Conservation (phyloP, 2,113 vertebrate species). For the Heliornis fulica region DNA sequence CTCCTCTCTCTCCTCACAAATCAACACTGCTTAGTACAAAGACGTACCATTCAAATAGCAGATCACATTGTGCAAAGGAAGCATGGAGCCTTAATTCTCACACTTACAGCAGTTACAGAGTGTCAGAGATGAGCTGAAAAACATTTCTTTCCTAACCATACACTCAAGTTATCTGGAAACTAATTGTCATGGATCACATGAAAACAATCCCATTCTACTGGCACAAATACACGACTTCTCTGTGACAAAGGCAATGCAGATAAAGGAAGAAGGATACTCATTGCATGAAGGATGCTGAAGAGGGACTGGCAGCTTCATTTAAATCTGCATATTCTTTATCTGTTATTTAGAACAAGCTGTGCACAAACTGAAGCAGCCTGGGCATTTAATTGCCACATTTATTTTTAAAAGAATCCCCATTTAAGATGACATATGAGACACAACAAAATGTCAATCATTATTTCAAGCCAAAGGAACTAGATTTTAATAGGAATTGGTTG, state of each 20-base stretch:
- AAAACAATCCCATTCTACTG: not conserved
- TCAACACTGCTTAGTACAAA: not conserved
- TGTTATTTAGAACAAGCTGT: not conserved
- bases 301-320: not conserved
- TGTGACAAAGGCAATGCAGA: not conserved
- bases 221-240: not conserved
- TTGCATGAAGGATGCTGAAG: not conserved
- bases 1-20: not conserved
- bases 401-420: constrained; percentile 26
- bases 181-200: not conserved
- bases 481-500: not conserved
- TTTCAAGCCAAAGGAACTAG: not conserved
- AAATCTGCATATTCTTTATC: not conserved
- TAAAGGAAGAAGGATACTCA: not conserved
- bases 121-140: not conserved
- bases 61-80: not conserved
- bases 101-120: not conserved
- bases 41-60: not conserved
- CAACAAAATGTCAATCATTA: not conserved
- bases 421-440: not conserved
- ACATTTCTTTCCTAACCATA: not conserved
- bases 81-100: not conserved
- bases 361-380: not conserved
- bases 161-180: not conserved
- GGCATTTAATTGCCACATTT: not conserved